Evolutionary conservation across 2,113 vertebrate species (phyloP).

Genomic region (Bos indicus): DNA sequence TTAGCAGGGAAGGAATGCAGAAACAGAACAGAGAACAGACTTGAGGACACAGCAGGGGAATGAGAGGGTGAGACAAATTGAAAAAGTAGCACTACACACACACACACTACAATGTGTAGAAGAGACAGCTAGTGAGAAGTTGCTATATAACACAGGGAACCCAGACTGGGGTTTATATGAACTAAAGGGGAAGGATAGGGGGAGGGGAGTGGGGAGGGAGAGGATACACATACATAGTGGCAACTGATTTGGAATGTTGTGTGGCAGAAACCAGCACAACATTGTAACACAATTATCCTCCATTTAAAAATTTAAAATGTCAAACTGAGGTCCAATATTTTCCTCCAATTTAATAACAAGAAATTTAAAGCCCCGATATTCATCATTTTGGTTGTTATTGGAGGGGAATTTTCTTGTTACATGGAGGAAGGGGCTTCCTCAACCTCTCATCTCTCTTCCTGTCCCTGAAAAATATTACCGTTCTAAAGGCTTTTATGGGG

Average conservation of each 20-base stretch:
- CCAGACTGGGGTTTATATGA: neutral
- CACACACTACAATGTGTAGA: neutral
- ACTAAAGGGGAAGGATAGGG: neutral
- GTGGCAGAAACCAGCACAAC: neutral
- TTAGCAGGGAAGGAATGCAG: neutral
- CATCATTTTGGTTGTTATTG: neutral
- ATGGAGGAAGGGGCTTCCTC: neutral
- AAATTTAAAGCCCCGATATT: neutral
- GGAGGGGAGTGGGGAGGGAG: neutral
- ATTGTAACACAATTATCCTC: neutral
- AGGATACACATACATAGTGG: neutral
- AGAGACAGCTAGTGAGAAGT: neutral
- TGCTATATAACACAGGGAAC: neutral
- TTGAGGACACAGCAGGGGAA: neutral
- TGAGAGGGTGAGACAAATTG: neutral
- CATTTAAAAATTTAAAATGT: neutral
- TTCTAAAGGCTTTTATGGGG: neutral
- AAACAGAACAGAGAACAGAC: neutral
- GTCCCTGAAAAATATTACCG: neutral
- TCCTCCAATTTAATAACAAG: neutral
- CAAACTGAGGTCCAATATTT: neutral
- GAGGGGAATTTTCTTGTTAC: neutral
- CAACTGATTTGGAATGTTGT: neutral
- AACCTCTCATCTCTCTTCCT: neutral
- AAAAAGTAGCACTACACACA: neutral